Evolutionary conservation across 2,113 vertebrate genomes (phyloP).

Genomic region (Baryphthengus martii): DNA sequence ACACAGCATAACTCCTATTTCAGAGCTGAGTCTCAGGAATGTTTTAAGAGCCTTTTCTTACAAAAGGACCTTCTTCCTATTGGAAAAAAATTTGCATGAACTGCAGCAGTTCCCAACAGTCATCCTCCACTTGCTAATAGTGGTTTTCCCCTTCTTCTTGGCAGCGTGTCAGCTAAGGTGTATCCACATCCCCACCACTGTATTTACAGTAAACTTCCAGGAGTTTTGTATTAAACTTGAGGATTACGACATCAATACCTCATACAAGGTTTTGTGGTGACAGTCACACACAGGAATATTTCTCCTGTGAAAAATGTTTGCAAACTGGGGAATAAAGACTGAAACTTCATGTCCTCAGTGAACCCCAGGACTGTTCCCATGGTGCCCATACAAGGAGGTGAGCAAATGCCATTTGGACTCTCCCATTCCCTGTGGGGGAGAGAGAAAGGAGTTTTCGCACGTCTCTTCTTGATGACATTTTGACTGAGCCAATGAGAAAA

Average conservation of each 20-base stretch:
- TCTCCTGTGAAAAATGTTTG: not conserved
- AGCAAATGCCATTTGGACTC: not conserved
- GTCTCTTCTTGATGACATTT: not conserved
- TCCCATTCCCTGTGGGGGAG: not conserved
- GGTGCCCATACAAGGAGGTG: accelerated
- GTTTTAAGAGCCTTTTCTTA: not conserved
- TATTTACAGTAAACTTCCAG: not conserved
- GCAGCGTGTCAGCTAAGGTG: not conserved
- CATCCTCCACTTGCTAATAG: not conserved
- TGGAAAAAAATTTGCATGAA: not conserved
- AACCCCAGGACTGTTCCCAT: not conserved
- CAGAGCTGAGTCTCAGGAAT: not conserved
- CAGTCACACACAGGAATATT: accelerated
- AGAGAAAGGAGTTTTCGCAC: not conserved
- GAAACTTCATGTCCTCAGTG: not conserved
- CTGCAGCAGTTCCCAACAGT: not conserved
- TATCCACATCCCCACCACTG: not conserved
- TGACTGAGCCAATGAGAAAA: not conserved
- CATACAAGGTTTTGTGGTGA: not conserved
- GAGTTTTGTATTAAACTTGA: not conserved
- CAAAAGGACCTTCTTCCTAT: not conserved
- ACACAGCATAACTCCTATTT: not conserved
- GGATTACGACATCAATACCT: not conserved
- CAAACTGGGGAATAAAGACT: not conserved
- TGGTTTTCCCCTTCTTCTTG: conserved; percentile 27